These are phyloP conservation scores for Zenarchopterus dispar DNA, from an alignment of 2,797 vertebrate species.

Conservation along the genomic window DNA sequence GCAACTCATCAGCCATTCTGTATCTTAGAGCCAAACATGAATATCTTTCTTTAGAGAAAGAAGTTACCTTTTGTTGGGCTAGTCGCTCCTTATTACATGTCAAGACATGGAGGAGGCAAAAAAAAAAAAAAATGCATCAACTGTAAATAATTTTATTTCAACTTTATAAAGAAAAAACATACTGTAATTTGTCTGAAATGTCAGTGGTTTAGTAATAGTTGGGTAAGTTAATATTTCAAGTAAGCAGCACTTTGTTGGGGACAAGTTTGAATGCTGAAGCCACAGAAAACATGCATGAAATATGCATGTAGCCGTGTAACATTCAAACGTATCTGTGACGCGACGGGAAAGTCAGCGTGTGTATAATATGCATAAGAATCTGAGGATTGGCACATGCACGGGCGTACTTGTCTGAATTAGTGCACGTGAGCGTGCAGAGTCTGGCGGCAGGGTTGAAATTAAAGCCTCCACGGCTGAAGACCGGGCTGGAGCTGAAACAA, in stretches of 20 bases:
- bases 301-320: slow-evolving; percentile 53
- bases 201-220: slow-evolving; percentile 45
- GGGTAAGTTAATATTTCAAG: slow-evolving; percentile 58
- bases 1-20: slow-evolving; percentile 49
- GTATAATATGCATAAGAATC: slow-evolving; percentile 19
- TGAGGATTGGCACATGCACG: slow-evolving; percentile 33
- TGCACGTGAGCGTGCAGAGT: slow-evolving; percentile 48
- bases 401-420: slow-evolving; percentile 44
- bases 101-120: slow-evolving; percentile 19
- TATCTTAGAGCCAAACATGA: slow-evolving; percentile 37
- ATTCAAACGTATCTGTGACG: slow-evolving; percentile 23
- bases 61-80: slow-evolving; percentile 37
- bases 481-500: slow-evolving; percentile 78
- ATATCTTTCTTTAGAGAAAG: too few relatives aligned
- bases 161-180: slow-evolving; percentile 25
- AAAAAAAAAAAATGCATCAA: background rate
- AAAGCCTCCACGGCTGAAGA: slow-evolving; percentile 70
- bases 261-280: slow-evolving; percentile 62
- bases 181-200: slow-evolving; percentile 41
- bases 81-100: slow-evolving; percentile 41
- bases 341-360: slow-evolving; percentile 18
- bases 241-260: slow-evolving; percentile 55
- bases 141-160: slow-evolving; percentile 34
- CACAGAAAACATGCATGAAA: slow-evolving; percentile 55
- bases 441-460: slow-evolving; percentile 69